These are phyloP conservation scores for Cyphomyrmex costatus DNA, from an alignment of 1,140 invertebrate genomes.

Conservation along the genomic window DNA sequence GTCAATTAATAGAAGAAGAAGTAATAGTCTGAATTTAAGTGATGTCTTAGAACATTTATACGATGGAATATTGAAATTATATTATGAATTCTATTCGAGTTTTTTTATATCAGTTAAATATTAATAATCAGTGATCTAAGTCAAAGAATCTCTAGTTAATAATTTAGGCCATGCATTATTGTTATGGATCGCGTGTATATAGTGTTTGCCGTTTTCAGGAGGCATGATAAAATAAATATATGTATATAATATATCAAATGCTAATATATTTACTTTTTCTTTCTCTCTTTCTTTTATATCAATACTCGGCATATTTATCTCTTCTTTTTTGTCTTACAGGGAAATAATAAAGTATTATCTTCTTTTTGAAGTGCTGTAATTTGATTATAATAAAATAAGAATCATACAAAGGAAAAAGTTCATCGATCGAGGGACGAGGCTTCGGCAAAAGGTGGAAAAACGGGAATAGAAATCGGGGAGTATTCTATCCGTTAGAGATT, in stretches of 20 bases:
- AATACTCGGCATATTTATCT: background rate
- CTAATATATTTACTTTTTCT: background rate
- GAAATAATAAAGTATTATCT: background rate
- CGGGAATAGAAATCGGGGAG: background rate
- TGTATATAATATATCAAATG: no score
- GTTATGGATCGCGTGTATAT: background rate
- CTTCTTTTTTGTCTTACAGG: background rate
- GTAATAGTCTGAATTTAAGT: constrained; percentile 28
- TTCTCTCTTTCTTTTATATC: background rate
- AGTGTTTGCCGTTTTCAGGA: background rate
- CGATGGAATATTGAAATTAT: constrained; percentile 30
- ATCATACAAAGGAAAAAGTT: background rate
- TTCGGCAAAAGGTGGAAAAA: background rate
- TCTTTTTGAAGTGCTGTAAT: background rate
- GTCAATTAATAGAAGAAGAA: constrained; percentile 4
- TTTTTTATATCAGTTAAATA: constrained; percentile 5
- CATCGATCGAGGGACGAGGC: background rate
- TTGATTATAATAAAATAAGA: no score
- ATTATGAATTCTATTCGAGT: constrained; percentile 15
- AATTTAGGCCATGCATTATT: background rate
- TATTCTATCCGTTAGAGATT: background rate
- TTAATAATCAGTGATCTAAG: constrained; percentile 15
- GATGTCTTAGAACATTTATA: constrained; percentile 14
- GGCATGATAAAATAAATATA: background rate
- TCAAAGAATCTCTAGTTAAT: background rate